Evolutionary conservation across 2,113 vertebrate genomes (phyloP), one percentile per base, ranked within the genome.

Genomic region (Campylomormyrus tamandua): DNA sequence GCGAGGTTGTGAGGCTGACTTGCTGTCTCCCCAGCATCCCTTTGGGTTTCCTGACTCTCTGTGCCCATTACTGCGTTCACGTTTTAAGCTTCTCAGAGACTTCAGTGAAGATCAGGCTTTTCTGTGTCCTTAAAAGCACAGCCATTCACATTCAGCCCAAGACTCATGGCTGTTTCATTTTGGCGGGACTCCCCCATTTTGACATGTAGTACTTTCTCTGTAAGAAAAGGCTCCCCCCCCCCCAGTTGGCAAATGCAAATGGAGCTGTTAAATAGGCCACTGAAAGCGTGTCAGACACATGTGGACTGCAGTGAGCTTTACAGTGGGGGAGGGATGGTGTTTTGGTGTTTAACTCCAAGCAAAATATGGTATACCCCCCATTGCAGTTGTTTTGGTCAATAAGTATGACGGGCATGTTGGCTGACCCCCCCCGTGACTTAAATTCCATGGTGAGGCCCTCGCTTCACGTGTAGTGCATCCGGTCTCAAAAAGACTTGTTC

Each of bases 201-300:
- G 53, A 66, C 62, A 62, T 66, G 19, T 66, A 62, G 87, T 62
- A 46, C 19, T 50, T 31, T n/a, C 17, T 11, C 52, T 39, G 35
- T 45, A 24, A 6, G 21, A 45, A 24, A 9, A 9, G n/a, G n/a
- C n/a, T n/a, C n/a, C 3, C 1, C 27, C 13, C 27, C 11, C 3
- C 27, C 85, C 2, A 15, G 50, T 39, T 87, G 15, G 49, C 27
- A 35, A 49, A 85, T 85, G 85, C 50, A 87, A 56, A 87, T 56
- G 49, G 45, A 11, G 31, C 50, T 87, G 48, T 87, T 87, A 87
- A 87, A 87, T 53, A 87, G 85, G 85, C 85, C 50, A 87, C n/a
- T 35, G 85, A 87, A 87, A 87, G 13, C 85, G 7, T 84, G 83
- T 45, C 83, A 48, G 42, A 52, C 85, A 31, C 48, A 53, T 56